Evolutionary conservation across 2,888 invertebrate genomes (phyloP).

Genomic region (Caenorhabditis sp.): DNA sequence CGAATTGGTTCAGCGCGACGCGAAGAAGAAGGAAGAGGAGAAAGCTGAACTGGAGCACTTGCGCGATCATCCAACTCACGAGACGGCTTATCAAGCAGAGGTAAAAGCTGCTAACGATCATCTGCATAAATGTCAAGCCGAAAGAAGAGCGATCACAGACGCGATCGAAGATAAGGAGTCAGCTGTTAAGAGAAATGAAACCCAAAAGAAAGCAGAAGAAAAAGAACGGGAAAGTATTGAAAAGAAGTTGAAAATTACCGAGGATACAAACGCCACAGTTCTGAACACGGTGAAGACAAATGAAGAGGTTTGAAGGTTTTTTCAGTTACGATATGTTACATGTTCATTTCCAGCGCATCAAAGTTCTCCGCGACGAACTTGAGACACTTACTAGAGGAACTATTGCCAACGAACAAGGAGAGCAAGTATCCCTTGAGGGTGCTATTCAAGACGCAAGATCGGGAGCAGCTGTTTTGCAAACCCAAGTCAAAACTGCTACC

Average conservation of each 20-base stretch:
- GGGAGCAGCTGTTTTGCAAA: slow-evolving; percentile 15
- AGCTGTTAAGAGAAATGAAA: slow-evolving; percentile 7
- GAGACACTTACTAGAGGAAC: slow-evolving; percentile 92
- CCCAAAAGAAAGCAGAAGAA: background rate
- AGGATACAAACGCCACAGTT: no score
- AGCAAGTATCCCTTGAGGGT: slow-evolving; percentile 90
- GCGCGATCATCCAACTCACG: background rate
- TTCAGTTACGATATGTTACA: no score
- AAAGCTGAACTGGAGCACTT: background rate
- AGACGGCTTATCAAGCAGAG: background rate
- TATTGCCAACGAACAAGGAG: slow-evolving; percentile 89
- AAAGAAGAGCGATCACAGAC: background rate
- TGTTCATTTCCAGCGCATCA: slow-evolving; percentile 19
- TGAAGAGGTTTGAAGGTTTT: slow-evolving; percentile 23
- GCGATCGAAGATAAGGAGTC: background rate
- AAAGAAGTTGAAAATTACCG: no score
- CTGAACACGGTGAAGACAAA: slow-evolving; percentile 6
- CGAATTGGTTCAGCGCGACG: slow-evolving; percentile 69
- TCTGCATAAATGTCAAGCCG: background rate
- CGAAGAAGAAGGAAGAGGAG: slow-evolving; percentile 11
- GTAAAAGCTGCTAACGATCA: background rate
- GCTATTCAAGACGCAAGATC: slow-evolving; percentile 88
- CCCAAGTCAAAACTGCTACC: slow-evolving; percentile 32
- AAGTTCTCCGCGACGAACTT: slow-evolving; percentile 80
- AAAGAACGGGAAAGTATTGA: no score